Evolutionary conservation across 64 coral and sea anemone species (phyloP), one percentile per base, ranked within the genome.

Genomic region (Montipora sp.): DNA sequence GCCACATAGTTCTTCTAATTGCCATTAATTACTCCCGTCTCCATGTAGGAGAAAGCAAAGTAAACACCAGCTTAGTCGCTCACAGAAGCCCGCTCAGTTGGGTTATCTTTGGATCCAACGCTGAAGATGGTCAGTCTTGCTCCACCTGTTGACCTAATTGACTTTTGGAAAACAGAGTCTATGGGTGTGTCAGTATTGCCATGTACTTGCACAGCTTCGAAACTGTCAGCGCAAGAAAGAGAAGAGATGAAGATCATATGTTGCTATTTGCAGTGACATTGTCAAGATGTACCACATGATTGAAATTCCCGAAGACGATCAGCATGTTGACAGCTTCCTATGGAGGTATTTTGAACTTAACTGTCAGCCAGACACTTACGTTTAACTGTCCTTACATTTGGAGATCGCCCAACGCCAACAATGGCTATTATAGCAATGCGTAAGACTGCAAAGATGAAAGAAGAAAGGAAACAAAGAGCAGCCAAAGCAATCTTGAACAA

Each of bases 121-220:
- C 48, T 66, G 76, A 87, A 15, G 87, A 75, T 5, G 65, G 92
- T 96, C 19, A 92, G 91, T 49, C 48, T 96, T 20, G 87, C 83
- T 45, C 65, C 1, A 20, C 95, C 91, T 68, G 81, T 96, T 20
- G 91, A 93, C 66, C 46, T 88, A 47, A 90, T 87, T n/a, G 81
- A 96, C 2, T 96, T 93, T 59, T 96, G 95, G 91, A 89, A 90
- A 59, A 96, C 91, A 3, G 88, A 96, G 87, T 87, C 75, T 36
- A 96, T 96, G 95, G 95, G 95, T 80, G 95, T 96, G 11, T 80
- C 53, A 7, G 69, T 51, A 13, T 77, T 59, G 70, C 88, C 87
- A 48, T 96, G 95, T 66, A 76, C 88, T 8, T 93, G 91, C 76
- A 10, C 78, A 84, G 83, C 83, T 8, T 75, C 55, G 8, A 71